Evolutionary conservation across 2,888 invertebrate genomes (phyloP), one percentile per base, ranked within the genome.

Genomic region (Dryomyza anilis): DNA sequence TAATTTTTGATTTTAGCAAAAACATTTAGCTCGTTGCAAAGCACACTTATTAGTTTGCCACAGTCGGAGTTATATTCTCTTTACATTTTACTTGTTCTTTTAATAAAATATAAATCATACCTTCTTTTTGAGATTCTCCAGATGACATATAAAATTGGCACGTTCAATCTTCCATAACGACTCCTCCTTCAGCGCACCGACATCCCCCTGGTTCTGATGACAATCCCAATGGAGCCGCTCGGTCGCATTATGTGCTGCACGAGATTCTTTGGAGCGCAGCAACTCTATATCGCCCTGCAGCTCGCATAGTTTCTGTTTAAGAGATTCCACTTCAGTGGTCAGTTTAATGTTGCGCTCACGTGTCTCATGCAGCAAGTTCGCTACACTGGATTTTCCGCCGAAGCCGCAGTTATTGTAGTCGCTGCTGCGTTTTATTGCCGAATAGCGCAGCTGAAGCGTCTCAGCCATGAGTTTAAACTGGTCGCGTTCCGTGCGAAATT

Each of bases 391-490:
- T 45, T 76, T 76, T 1, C 73, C 72, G 2, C 69, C 75, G 2
- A 75, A 69, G 8, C 76, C 76, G 25, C 70, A 72, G 72, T 74
- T 72, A 81, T 83, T 72, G 25, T 75, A 77, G 53, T 80, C 81
- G 57, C 71, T 76, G 59, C 82, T 83, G 48, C 84, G 85, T 64
- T 85, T 85, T 55, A 86, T 79, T 14, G 85, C 81, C 12, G 85
- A 79, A 73, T 85, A 85, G 6, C 85, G 81, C 61, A 86, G 83
- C 74, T 91, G 89, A 19, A 93, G 83, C 71, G 93, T 92, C 76
- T 94, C 93, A 0, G 92, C 91, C 86, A 93, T 87, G 8, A 91
- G 81, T 80, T 92, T 93, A 75, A 89, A 93, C 76, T 91, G 89
- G 79, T 94, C 94, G 30, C 92, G 84, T 77, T 95, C 93, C 74